A percentile compares a stretch with the other conserved stretches of the same genome.
Evolutionary conservation across 2,113 vertebrate species (phyloP).

Genomic region (Fregata magnificens): DNA sequence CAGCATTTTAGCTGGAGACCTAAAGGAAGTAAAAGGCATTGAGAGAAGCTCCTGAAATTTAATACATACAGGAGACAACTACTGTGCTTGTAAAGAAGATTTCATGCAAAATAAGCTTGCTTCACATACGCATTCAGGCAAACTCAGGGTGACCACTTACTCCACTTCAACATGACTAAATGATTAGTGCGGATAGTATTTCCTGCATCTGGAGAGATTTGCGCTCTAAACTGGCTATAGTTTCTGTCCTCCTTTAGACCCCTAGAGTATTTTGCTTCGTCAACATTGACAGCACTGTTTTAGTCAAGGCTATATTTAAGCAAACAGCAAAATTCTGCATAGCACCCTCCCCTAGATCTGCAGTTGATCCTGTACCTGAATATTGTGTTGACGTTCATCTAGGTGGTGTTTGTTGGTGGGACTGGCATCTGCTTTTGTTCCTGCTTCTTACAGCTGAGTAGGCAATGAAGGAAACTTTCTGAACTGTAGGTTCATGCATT

Average conservation of each 20-base stretch:
- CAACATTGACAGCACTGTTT: neutral
- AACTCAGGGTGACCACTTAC: neutral
- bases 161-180: neutral
- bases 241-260: neutral
- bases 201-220: conserved; percentile 9
- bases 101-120: neutral
- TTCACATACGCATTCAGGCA: neutral
- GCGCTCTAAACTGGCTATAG: neutral
- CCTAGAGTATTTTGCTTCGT: neutral
- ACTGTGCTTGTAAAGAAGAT: neutral
- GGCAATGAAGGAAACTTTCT: neutral
- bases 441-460: neutral
- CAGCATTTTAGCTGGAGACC: neutral
- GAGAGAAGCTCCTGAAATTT: neutral
- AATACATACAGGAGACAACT: neutral
- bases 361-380: neutral
- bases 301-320: neutral
- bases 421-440: neutral
- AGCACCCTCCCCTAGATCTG: neutral
- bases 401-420: neutral
- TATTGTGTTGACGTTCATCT: neutral
- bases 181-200: neutral
- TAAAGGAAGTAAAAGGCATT: neutral
- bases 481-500: neutral
- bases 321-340: neutral